phyloP scores from a whole-genome alignment of 2,113 vertebrate species.

The Corythornis cristatus region DNA sequence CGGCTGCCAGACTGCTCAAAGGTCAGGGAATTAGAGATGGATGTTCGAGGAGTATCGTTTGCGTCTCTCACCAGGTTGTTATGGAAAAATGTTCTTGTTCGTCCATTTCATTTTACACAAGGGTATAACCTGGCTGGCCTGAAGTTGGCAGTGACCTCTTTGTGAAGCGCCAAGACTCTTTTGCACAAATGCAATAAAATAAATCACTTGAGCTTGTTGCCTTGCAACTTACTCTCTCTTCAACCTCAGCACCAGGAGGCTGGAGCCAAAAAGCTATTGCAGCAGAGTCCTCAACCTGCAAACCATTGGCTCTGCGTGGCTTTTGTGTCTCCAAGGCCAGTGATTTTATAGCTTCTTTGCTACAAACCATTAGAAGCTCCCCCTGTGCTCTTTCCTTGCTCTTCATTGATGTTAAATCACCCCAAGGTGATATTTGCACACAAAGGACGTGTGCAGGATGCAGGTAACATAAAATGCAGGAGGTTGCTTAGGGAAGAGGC shows the following conservation, averaged over 20 bases:
- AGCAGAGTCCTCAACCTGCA: background rate
- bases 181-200: background rate
- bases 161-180: background rate
- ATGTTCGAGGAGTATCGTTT: background rate
- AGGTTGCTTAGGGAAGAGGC: background rate
- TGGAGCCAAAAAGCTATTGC: background rate
- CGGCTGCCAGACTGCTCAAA: background rate
- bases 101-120: conserved; percentile 39
- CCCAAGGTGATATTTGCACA: background rate
- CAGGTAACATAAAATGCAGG: accelerated
- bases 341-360: background rate
- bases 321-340: background rate
- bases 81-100: background rate
- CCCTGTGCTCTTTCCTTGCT: background rate
- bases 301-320: accelerated
- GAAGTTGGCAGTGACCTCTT: conserved; percentile 5
- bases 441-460: background rate
- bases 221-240: background rate
- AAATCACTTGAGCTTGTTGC: background rate
- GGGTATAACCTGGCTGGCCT: background rate
- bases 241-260: background rate
- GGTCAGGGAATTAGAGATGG: conserved; percentile 11
- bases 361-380: background rate
- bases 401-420: background rate
- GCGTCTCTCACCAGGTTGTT: background rate